Percentiles rank a stretch among this genome's conserved stretches.
Conservation (phyloP, 2,888 invertebrate species). For the Rotaria macrura region DNA sequence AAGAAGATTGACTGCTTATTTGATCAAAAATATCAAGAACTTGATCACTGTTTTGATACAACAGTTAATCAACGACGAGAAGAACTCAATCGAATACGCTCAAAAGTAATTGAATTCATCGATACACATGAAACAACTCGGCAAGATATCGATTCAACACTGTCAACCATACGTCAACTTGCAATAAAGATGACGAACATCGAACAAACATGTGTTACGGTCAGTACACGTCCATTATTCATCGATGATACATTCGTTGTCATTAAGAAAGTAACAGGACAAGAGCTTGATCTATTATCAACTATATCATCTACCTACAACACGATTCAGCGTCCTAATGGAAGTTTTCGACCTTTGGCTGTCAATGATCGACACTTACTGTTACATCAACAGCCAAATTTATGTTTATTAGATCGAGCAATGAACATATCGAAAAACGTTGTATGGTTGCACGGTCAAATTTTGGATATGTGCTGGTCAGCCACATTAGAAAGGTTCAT, state of each 20-base stretch:
- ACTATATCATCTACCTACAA: not conserved
- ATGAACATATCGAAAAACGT: not conserved
- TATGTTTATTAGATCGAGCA: not conserved
- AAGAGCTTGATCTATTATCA: not conserved
- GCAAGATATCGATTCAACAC: not conserved
- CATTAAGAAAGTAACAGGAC: not conserved
- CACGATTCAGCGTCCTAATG: not conserved
- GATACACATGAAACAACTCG: not conserved
- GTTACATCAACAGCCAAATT: not conserved
- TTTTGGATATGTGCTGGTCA: not conserved
- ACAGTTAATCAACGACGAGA: not conserved
- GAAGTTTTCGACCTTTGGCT: not conserved
- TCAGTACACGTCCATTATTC: not conserved
- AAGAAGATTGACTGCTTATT: not conserved
- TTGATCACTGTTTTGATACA: not conserved
- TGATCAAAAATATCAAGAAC: not conserved
- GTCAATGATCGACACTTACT: not conserved
- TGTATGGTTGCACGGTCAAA: not conserved
- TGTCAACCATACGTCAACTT: not conserved
- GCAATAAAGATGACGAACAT: not conserved
- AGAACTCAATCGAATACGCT: not conserved
- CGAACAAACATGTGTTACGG: not conserved
- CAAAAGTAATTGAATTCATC: not conserved
- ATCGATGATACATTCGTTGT: not conserved
- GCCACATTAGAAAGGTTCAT: not conserved